Conservation (phyloP, 2,113 vertebrate genomes). For the Pedetes capensis region DNA sequence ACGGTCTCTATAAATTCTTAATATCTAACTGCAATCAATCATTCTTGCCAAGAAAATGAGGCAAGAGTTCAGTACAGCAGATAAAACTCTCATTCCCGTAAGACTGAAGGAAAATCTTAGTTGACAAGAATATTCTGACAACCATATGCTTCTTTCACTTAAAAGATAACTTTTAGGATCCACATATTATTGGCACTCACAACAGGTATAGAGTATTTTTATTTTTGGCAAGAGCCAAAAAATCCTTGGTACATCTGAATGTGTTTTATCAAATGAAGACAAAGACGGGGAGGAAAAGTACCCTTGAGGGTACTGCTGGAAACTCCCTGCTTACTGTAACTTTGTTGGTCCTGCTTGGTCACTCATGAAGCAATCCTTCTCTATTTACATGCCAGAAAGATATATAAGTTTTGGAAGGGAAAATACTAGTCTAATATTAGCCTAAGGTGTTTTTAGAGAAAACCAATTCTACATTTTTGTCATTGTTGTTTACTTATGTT, state of each 20-base stretch:
- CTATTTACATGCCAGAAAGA: constrained; percentile 49
- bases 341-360: constrained; percentile 60
- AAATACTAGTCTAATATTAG: constrained; percentile 61
- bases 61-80: constrained; percentile 12
- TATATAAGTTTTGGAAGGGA: neutral
- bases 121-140: constrained; percentile 45
- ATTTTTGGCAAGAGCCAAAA: constrained; percentile 34
- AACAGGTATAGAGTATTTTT: constrained; percentile 14
- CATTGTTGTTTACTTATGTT: neutral
- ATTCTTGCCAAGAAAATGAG: constrained; percentile 46
- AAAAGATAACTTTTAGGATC: constrained; percentile 36
- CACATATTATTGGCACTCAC: neutral
- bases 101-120: constrained; percentile 14
- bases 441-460: constrained; percentile 52
- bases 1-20: constrained; percentile 41
- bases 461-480: neutral
- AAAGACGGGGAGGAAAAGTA: neutral
- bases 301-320: constrained; percentile 48
- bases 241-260: neutral
- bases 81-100: constrained; percentile 21
- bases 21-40: constrained; percentile 43
- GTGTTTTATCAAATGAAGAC: constrained; percentile 34
- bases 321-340: constrained; percentile 60
- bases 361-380: constrained; percentile 61
- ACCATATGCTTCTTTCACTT: neutral